Percentiles rank a stretch among this genome's conserved stretches.
phyloP scores from a whole-genome alignment of 2,113 vertebrate species.

The Puffinus mauretanicus region DNA sequence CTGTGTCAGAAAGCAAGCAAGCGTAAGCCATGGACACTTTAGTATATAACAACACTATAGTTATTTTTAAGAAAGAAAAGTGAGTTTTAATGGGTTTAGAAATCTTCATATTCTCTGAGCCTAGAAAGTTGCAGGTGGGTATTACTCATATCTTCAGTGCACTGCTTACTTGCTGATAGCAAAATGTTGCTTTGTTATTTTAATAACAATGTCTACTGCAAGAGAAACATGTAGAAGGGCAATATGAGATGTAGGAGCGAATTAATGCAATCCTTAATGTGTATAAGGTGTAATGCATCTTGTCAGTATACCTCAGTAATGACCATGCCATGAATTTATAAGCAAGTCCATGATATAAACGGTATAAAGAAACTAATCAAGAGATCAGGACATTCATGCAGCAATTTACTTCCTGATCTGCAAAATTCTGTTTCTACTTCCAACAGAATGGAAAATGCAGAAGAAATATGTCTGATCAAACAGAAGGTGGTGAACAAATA shows the following conservation, averaged over 20 bases:
- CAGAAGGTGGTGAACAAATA: background rate
- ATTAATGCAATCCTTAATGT: background rate
- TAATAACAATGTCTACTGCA: background rate
- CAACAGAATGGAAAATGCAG: background rate
- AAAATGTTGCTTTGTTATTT: background rate
- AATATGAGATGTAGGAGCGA: background rate
- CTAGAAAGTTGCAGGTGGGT: background rate
- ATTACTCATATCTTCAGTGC: background rate
- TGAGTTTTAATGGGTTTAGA: background rate
- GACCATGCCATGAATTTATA: background rate
- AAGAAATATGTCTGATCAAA: background rate
- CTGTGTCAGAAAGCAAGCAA: background rate
- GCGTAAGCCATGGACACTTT: background rate
- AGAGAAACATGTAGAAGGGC: background rate
- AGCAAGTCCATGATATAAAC: background rate
- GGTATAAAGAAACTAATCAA: slow-evolving; percentile 26
- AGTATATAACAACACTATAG: background rate
- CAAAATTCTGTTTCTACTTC: slow-evolving; percentile 26
- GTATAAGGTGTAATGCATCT: background rate
- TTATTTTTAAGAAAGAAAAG: background rate
- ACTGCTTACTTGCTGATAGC: background rate
- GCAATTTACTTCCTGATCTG: slow-evolving; percentile 18
- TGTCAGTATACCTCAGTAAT: background rate
- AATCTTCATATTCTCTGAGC: background rate
- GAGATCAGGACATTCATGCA: background rate